phyloP scores from a whole-genome alignment of 1,140 invertebrate genomes.

The Bombus waltoni region DNA sequence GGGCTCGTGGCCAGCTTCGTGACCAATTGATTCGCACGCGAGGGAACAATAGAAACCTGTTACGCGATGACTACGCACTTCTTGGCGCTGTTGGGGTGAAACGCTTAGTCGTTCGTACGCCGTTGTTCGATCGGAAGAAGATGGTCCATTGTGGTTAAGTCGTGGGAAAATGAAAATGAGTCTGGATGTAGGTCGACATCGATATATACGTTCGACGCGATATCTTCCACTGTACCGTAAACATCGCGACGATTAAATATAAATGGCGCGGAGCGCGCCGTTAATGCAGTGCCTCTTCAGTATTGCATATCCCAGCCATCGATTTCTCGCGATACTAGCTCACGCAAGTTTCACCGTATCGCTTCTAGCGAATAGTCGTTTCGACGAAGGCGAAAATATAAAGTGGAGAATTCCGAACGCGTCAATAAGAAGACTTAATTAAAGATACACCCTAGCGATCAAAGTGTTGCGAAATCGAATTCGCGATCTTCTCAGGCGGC shows the following conservation, averaged over 20 bases:
- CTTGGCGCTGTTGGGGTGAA: not conserved
- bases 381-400: not conserved
- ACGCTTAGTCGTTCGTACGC: not conserved
- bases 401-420: not conserved
- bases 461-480: slow-evolving; percentile 30
- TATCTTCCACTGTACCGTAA: not conserved
- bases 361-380: not conserved
- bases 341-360: not conserved
- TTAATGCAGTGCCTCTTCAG: not conserved
- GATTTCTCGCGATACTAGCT: not conserved
- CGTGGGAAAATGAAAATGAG: no score
- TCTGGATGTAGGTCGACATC: not conserved
- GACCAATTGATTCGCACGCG: slow-evolving; percentile 19
- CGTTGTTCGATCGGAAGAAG: not conserved
- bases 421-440: not conserved
- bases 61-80: not conserved
- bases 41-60: slow-evolving; percentile 27
- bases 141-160: not conserved
- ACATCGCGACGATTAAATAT: not conserved
- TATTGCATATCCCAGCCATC: not conserved
- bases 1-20: not conserved
- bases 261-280: not conserved
- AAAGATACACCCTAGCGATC: not conserved
- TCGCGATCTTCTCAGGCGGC: not conserved
- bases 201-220: no score